Conservation (phyloP, 2,113 vertebrate genomes). For the Gymnocephalus cernua region DNA sequence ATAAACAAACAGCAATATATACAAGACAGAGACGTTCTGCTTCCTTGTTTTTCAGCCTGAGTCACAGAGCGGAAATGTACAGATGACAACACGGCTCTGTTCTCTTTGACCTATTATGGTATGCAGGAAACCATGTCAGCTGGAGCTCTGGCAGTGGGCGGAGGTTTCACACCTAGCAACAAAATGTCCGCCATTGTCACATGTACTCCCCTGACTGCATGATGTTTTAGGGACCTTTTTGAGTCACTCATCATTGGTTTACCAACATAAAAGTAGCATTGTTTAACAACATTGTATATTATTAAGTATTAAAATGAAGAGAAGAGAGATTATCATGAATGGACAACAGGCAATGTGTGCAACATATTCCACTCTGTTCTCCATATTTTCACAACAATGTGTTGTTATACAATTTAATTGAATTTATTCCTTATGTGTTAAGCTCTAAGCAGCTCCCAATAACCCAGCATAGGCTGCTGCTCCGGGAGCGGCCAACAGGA, state of each 20-base stretch:
- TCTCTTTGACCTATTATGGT: conserved; percentile 53
- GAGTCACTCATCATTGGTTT: neutral
- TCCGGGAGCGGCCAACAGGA: too few species aligned
- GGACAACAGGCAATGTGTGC: too few species aligned
- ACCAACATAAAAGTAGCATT: neutral
- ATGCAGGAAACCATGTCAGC: conserved; percentile 1
- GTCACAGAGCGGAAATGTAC: conserved; percentile 33
- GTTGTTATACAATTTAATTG: too few species aligned
- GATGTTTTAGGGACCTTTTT: neutral
- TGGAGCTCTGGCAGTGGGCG: neutral
- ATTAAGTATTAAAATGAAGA: too few species aligned
- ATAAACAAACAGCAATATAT: neutral
- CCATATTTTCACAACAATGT: too few species aligned
- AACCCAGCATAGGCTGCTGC: too few species aligned
- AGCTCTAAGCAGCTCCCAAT: too few species aligned
- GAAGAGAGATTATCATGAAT: too few species aligned
- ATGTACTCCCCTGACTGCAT: neutral
- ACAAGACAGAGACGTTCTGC: neutral
- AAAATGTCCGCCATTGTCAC: too few species aligned
- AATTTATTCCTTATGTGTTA: too few species aligned
- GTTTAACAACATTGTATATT: too few species aligned
- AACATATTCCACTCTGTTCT: too few species aligned
- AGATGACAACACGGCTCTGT: neutral
- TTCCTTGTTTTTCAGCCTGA: neutral
- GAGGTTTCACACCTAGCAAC: conserved; percentile 6